Base-by-base conservation (phyloP, 2,888 invertebrate species). In the Aquatica leii region DNA sequence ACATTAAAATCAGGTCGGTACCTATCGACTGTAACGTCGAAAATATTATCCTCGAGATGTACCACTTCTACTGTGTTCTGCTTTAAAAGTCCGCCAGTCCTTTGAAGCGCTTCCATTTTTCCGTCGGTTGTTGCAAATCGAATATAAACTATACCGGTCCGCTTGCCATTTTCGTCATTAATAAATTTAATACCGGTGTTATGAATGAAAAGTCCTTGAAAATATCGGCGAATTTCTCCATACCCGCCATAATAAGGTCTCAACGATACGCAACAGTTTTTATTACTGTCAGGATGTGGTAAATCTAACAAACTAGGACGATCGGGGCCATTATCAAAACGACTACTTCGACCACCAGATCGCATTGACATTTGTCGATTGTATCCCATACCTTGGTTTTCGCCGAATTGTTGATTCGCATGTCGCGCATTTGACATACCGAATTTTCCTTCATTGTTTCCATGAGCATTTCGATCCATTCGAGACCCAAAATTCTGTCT, bases 161-260 rank as follows among this genome's bases (percentile, higher is more conserved):
- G 87, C 18, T 90, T 86, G 0, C 96, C 96, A 70, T 87, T 86
- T 37, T 87, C 86, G 76, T 95, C 94, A 74, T 91, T 93, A 9
- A 94, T 88, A 80, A 96, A 86, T 80, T 96, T 95, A 52, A 97
- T 88, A 11, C 95, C 94, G 73, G 91, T 91, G 72, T 90, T 90
- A 46, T 91, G 89, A 62, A 96, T 92, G 61, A 77, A 80, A 43
- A 89, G 81, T 43, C 92, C 92, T 3, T 88, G 86, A 79, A 97
- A 96, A 74, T 95, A 92, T 56, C 90, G 87, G 9, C 94, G 85
- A 0, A 97, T 84, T 75, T 95, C 95, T 37, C 90, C 88, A 78
- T 93, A 94, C 46, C 88, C 89, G 1, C 92, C 90, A 73, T 86
- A 89, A 67, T 82, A 82, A 14, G 87, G 85, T 2, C 93, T 91